phyloP scores from a whole-genome alignment of 1,140 invertebrate genomes.

The Aphidius ervi region DNA sequence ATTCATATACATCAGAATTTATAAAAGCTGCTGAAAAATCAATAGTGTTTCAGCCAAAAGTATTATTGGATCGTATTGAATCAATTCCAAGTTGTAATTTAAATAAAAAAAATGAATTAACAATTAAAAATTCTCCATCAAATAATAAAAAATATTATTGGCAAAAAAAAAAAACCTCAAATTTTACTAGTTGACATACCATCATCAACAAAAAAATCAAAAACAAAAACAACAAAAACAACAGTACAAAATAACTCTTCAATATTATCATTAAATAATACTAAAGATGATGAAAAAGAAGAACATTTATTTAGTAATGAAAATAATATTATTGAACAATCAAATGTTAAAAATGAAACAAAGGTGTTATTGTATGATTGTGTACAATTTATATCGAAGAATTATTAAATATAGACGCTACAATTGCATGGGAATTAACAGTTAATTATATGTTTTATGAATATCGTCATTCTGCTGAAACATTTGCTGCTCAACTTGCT shows the following conservation, averaged over 20 bases:
- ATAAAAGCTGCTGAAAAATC: constrained; percentile 36
- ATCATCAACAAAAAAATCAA: constrained; percentile 28
- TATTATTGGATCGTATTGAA: constrained; percentile 37
- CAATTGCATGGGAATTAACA: constrained; percentile 64
- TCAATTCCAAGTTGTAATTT: constrained; percentile 3
- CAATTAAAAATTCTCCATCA: neutral
- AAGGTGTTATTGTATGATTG: constrained; percentile 30
- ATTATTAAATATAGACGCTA: constrained; percentile 58
- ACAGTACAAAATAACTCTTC: too few relatives aligned
- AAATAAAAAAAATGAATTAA: neutral
- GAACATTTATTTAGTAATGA: too few relatives aligned
- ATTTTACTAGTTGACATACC: constrained; percentile 15
- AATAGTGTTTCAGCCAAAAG: constrained; percentile 42
- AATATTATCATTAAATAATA: too few relatives aligned
- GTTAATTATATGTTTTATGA: constrained; percentile 70
- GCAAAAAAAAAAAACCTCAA: constrained; percentile 6
- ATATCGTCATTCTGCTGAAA: constrained; percentile 61
- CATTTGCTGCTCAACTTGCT: constrained; percentile 53
- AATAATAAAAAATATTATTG: constrained; percentile 31
- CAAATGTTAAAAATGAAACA: constrained; percentile 20
- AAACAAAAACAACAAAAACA: too few relatives aligned
- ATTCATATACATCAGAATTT: constrained; percentile 33
- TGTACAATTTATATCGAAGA: too few relatives aligned
- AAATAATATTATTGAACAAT: too few relatives aligned
- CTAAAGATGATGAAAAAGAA: constrained; percentile 33